phyloP scores from a whole-genome alignment of 2,113 vertebrate genomes.

The Takifugu bimaculatus region DNA sequence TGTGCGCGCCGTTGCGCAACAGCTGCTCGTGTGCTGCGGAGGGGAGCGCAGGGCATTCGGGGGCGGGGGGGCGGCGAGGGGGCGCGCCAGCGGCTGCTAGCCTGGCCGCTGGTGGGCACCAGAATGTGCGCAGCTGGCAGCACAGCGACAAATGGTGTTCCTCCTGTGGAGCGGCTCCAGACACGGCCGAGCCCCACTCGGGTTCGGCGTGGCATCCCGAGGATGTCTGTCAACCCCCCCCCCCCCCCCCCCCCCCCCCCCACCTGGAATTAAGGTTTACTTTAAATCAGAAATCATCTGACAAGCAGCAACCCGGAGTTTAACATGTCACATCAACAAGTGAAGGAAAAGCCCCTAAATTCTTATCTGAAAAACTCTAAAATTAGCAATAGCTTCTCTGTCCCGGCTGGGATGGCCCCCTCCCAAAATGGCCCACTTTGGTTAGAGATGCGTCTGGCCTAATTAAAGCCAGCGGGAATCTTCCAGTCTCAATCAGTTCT shows the following conservation, averaged over 20 bases:
- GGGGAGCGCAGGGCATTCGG: conserved; percentile 46
- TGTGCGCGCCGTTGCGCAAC: conserved; percentile 75
- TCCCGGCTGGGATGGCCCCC: too few relatives aligned
- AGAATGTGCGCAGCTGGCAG: conserved; percentile 43
- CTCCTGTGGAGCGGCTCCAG: conserved; percentile 6
- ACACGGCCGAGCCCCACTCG: conserved; percentile 13
- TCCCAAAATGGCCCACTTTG: too few relatives aligned
- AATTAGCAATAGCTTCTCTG: too few relatives aligned
- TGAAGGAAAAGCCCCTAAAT: too few relatives aligned
- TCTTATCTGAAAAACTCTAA: too few relatives aligned
- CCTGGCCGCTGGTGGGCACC: conserved; percentile 38
- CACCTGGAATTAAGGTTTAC: too few relatives aligned
- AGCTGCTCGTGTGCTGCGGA: conserved; percentile 52
- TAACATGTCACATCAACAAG: too few relatives aligned
- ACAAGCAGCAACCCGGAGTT: too few relatives aligned
- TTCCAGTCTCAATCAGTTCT: background rate
- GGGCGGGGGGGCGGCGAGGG: conserved; percentile 27
- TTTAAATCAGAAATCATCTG: too few relatives aligned
- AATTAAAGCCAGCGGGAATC: conserved; percentile 1
- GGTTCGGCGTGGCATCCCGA: conserved; percentile 6
- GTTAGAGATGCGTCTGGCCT: background rate
- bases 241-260: conserved; percentile 1
- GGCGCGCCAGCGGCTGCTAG: conserved; percentile 3
- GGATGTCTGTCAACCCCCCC: conserved; percentile 30
- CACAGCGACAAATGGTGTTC: conserved; percentile 38